phyloP scores from a whole-genome alignment of 2,113 vertebrate genomes.

The Drymodes brunneopygia region DNA sequence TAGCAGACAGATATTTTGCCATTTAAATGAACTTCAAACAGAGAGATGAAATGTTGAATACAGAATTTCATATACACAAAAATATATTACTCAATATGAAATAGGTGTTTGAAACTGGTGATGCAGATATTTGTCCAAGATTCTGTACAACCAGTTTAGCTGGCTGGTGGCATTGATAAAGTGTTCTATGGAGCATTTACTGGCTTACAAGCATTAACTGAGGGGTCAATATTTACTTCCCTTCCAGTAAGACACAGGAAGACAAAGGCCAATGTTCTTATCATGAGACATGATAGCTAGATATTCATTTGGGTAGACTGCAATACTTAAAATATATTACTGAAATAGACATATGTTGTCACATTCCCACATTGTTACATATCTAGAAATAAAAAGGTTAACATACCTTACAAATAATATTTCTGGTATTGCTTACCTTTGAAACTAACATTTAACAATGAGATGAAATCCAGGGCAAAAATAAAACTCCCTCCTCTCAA shows the following conservation, averaged over 20 bases:
- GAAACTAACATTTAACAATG: neutral
- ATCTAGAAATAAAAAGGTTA: neutral
- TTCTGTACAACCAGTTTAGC: neutral
- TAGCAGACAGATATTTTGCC: neutral
- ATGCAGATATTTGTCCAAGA: neutral
- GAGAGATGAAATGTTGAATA: neutral
- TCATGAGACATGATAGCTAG: neutral
- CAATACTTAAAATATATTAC: neutral
- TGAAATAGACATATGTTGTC: neutral
- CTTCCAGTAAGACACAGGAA: neutral
- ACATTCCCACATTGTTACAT: neutral
- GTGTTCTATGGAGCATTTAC: neutral
- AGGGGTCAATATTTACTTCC: neutral
- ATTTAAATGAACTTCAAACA: neutral
- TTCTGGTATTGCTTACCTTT: neutral
- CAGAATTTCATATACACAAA: neutral
- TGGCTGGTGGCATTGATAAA: neutral
- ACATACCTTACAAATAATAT: neutral
- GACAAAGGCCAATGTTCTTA: neutral
- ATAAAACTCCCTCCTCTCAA: neutral
- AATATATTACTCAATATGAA: neutral
- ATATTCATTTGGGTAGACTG: neutral
- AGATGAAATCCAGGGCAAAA: neutral
- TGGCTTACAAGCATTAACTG: neutral
- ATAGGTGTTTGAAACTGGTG: neutral